Evolutionary conservation across 2,888 invertebrate genomes (phyloP).

Genomic region (Pharmacophagus antenor): DNA sequence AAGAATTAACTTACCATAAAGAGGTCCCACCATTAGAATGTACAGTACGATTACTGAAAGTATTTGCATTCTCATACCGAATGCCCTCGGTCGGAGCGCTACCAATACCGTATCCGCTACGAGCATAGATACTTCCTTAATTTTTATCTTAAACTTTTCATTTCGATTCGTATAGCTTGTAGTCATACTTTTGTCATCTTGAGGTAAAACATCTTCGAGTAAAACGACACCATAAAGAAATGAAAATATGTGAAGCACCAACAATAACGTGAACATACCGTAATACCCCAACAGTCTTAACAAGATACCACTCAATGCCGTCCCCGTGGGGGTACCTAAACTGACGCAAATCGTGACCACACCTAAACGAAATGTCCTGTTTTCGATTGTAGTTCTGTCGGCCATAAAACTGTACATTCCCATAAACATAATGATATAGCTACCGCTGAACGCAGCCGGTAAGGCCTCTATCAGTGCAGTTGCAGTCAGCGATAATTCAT

Average conservation of each 20-base stretch:
- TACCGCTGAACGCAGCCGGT: conserved; percentile 82
- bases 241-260: conserved; percentile 55
- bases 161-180: conserved; percentile 38
- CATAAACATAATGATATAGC: conserved; percentile 81
- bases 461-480: conserved; percentile 80
- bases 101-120: conserved; percentile 70
- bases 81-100: conserved; percentile 54
- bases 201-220: conserved; percentile 59
- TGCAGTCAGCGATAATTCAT: conserved; percentile 71
- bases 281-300: conserved; percentile 69
- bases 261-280: conserved; percentile 66
- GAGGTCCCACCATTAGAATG: conserved; percentile 72
- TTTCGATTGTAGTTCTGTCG: conserved; percentile 79
- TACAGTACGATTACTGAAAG: conserved; percentile 63
- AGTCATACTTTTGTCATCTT: conserved; percentile 33
- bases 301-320: conserved; percentile 75
- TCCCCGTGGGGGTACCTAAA: conserved; percentile 76
- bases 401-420: conserved; percentile 83
- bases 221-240: conserved; percentile 63
- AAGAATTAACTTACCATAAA: conserved; percentile 68
- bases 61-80: conserved; percentile 60
- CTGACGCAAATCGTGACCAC: conserved; percentile 80
- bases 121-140: conserved; percentile 56
- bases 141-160: conserved; percentile 41
- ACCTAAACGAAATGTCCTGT: conserved; percentile 83